Evolutionary conservation across 2,888 invertebrate species (phyloP).

Genomic region (Parnassius mnemosyne): DNA sequence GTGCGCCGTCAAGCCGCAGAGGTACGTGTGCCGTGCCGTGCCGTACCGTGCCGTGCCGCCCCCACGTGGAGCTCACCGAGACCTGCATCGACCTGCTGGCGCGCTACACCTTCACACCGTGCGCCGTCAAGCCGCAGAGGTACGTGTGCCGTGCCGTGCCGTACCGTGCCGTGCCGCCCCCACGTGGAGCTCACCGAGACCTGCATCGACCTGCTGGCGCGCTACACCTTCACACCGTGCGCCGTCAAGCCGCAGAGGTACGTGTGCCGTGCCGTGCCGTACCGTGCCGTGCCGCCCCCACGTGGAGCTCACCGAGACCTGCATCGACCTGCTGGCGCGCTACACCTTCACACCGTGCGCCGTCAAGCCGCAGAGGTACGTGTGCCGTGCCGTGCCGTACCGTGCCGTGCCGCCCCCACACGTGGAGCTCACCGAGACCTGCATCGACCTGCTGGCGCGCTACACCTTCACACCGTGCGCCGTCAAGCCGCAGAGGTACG

Average conservation of each 20-base stretch:
- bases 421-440: conserved; percentile 96
- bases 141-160: conserved; percentile 68
- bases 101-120: conserved; percentile 63
- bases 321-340: too few relatives aligned
- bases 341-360: too few relatives aligned
- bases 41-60: conserved; percentile 23
- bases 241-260: conserved; percentile 83
- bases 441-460: conserved; percentile 84
- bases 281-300: conserved; percentile 43
- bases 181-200: conserved; percentile 97
- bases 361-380: conserved; percentile 35
- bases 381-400: conserved; percentile 59
- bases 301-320: conserved; percentile 18
- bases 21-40: conserved; percentile 64
- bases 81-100: conserved; percentile 89
- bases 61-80: conserved; percentile 71
- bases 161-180: conserved; percentile 79
- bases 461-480: conserved; percentile 65
- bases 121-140: conserved; percentile 83
- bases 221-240: conserved; percentile 48
- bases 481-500: conserved; percentile 83
- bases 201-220: conserved; percentile 85
- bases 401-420: conserved; percentile 87
- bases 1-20: conserved; percentile 79
- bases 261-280: conserved; percentile 35